These are phyloP conservation scores for Alosa sapidissima DNA, from an alignment of 2,797 vertebrate genomes.

Conservation along the genomic window DNA sequence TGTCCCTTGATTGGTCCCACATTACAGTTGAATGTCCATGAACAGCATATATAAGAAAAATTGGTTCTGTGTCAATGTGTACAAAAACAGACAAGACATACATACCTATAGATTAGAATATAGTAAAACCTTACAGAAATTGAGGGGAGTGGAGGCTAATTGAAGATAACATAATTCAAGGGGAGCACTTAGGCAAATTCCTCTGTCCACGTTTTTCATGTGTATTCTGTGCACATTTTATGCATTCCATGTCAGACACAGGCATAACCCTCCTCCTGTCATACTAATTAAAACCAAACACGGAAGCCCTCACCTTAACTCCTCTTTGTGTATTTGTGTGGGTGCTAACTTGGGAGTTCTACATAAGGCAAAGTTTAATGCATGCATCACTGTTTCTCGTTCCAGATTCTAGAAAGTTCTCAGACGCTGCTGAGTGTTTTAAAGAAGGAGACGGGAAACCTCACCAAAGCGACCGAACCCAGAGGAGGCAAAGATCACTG, in stretches of 20 bases:
- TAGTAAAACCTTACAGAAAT: no score
- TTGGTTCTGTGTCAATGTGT: neutral
- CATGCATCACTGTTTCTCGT: neutral
- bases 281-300: constrained; percentile 61
- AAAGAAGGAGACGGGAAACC: constrained; percentile 83
- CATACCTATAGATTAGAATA: neutral
- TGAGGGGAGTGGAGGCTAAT: no score
- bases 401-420: constrained; percentile 91
- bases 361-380: neutral
- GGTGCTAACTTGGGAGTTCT: neutral
- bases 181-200: neutral
- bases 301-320: neutral
- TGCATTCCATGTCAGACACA: neutral
- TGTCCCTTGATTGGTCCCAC: neutral
- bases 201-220: neutral
- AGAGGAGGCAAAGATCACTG: constrained; percentile 57
- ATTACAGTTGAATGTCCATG: neutral
- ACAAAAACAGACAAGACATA: neutral
- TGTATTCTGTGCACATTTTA: no score
- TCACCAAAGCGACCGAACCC: constrained; percentile 76
- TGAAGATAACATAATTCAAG: no score
- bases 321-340: constrained; percentile 14
- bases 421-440: constrained; percentile 86
- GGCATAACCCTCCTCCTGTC: neutral
- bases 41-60: neutral